Evolutionary conservation across 2,113 vertebrate species (phyloP).

Genomic region (Drymodes brunneopygia): DNA sequence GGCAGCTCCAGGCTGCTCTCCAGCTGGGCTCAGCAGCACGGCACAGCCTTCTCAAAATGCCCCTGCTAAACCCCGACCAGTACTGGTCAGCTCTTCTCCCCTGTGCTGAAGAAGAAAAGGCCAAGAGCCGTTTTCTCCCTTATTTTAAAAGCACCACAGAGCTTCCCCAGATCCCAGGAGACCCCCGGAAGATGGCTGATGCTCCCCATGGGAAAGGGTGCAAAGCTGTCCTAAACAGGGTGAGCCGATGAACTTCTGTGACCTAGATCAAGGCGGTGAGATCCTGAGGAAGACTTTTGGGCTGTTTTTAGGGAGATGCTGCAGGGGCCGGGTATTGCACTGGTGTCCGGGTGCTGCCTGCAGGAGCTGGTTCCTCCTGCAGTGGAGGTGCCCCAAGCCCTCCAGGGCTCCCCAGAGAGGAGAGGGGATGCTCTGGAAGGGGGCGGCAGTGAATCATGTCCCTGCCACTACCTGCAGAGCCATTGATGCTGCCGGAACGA

Average conservation of each 20-base stretch:
- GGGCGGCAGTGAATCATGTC: not conserved
- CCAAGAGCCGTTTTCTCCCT: not conserved
- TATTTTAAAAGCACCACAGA: not conserved
- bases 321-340: fast-evolving
- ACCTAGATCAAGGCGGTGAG: not conserved
- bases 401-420: not conserved
- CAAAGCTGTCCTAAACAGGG: not conserved
- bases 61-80: not conserved
- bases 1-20: not conserved
- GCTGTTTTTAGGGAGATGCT: not conserved
- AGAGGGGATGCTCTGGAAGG: not conserved
- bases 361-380: not conserved
- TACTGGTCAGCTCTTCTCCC: not conserved
- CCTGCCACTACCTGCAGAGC: not conserved
- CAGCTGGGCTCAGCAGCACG: not conserved
- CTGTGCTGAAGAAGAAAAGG: not conserved
- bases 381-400: not conserved
- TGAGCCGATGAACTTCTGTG: not conserved
- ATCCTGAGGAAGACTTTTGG: not conserved
- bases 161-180: not conserved
- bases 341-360: not conserved
- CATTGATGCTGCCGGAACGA: not conserved
- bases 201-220: not conserved
- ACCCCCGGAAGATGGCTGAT: not conserved
- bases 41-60: not conserved